Evolutionary conservation across 1,140 invertebrate species (phyloP).

Genomic region (Drosophila bocqueti): DNA sequence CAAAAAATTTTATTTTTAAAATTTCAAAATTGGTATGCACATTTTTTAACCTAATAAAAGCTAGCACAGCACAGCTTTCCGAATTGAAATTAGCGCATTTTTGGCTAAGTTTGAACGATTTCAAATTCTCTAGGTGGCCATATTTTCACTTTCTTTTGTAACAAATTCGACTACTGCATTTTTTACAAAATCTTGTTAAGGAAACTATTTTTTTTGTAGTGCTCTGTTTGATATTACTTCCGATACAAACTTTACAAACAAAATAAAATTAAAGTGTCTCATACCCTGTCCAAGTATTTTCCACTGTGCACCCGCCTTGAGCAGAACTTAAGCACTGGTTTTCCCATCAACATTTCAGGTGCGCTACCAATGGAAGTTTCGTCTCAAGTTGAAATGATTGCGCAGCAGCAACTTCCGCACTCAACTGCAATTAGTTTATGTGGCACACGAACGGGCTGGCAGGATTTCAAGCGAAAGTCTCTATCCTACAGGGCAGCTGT

Average conservation of each 20-base stretch:
- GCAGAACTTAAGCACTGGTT: slow-evolving; percentile 1
- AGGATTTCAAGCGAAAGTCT: slow-evolving; percentile 30
- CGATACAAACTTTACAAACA: neutral
- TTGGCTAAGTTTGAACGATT: too few relatives aligned
- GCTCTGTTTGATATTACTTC: neutral
- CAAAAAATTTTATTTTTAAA: too few relatives aligned
- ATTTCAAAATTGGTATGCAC: too few relatives aligned
- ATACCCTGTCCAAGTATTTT: neutral
- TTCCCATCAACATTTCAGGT: slow-evolving; percentile 40
- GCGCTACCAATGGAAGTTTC: slow-evolving; percentile 39
- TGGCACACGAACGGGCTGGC: slow-evolving; percentile 29
- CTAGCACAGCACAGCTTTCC: too few relatives aligned
- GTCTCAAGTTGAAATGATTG: slow-evolving; percentile 46
- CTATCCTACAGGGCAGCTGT: slow-evolving; percentile 29
- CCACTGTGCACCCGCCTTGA: slow-evolving; percentile 1
- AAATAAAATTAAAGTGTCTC: neutral
- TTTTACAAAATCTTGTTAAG: neutral
- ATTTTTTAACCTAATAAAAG: too few relatives aligned
- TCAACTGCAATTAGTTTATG: slow-evolving; percentile 57
- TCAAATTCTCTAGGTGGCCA: too few relatives aligned
- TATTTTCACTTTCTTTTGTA: too few relatives aligned
- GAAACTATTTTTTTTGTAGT: neutral
- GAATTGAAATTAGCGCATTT: too few relatives aligned
- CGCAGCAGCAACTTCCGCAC: slow-evolving; percentile 55
- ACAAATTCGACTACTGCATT: too few relatives aligned